These are phyloP conservation scores for Limnodromus scolopaceus DNA, from an alignment of 2,797 vertebrate genomes.

Conservation along the genomic window DNA sequence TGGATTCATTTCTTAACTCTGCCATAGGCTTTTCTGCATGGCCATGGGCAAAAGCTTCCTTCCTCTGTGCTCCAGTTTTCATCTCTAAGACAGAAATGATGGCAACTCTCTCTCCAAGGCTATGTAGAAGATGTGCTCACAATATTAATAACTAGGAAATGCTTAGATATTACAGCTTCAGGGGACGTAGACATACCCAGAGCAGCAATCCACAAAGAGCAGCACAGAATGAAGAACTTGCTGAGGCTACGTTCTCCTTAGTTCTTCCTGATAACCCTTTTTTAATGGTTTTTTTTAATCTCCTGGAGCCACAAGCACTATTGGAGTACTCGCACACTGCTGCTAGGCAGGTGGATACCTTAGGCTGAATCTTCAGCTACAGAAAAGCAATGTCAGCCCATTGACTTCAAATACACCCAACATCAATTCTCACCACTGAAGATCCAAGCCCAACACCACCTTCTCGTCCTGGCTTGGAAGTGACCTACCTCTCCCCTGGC, in stretches of 20 bases:
- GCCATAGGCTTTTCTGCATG: constrained; percentile 2
- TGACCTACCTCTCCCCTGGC: background rate
- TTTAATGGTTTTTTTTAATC: background rate
- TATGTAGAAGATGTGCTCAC: background rate
- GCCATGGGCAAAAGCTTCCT: constrained; percentile 8
- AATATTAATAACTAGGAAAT: background rate
- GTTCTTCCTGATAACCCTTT: background rate
- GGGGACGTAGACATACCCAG: background rate
- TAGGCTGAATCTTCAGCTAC: background rate
- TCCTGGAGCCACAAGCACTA: background rate
- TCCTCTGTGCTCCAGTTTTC: background rate
- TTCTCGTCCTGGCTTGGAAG: background rate
- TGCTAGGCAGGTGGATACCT: background rate
- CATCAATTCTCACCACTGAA: accelerated
- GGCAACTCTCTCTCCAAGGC: constrained; percentile 6
- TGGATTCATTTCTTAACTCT: background rate
- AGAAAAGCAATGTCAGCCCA: background rate
- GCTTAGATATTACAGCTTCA: background rate
- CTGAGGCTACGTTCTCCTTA: background rate
- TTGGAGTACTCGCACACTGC: background rate
- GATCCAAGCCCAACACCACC: background rate
- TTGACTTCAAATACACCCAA: background rate
- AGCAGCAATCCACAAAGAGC: background rate
- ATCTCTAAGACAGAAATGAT: background rate
- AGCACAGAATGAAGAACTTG: background rate